A percentile compares a stretch with the other conserved stretches of the same genome.
phyloP scores from a whole-genome alignment of 2,888 invertebrate genomes.

The Anaspis maculata region DNA sequence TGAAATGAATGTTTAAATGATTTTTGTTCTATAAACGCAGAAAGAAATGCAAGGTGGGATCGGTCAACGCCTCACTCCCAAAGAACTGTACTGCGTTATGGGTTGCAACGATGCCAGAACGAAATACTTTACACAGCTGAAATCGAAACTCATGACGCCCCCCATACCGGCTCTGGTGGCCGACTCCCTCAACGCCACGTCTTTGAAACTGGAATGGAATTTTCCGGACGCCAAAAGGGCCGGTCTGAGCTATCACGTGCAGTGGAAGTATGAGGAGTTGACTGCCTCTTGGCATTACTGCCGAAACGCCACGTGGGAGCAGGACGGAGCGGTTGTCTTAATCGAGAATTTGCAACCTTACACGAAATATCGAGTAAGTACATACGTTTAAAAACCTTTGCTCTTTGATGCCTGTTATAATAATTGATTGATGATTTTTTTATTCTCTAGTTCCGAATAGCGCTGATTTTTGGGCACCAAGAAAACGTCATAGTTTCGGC shows the following conservation, averaged over 20 bases:
- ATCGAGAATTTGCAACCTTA: slow-evolving; percentile 78
- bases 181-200: slow-evolving; percentile 67
- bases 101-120: slow-evolving; percentile 76
- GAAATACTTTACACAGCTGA: slow-evolving; percentile 61
- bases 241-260: slow-evolving; percentile 54
- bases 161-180: slow-evolving; percentile 70
- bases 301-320: slow-evolving; percentile 60
- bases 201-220: slow-evolving; percentile 72
- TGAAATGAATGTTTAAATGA: background rate
- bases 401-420: background rate
- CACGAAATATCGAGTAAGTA: slow-evolving; percentile 76
- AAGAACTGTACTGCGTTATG: slow-evolving; percentile 69
- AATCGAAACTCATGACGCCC: slow-evolving; percentile 60
- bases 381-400: background rate
- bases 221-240: slow-evolving; percentile 50
- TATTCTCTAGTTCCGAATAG: slow-evolving; percentile 71
- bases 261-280: slow-evolving; percentile 66
- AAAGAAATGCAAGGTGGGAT: slow-evolving; percentile 57
- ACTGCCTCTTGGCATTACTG: slow-evolving; percentile 77
- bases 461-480: slow-evolving; percentile 64
- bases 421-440: background rate
- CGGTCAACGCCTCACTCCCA: slow-evolving; percentile 56
- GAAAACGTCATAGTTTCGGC: slow-evolving; percentile 55
- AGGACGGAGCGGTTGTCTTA: slow-evolving; percentile 49
- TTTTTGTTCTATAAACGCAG: background rate